Conservation (phyloP, 2,888 invertebrate species). For the Ichneumoninae sp. region DNA sequence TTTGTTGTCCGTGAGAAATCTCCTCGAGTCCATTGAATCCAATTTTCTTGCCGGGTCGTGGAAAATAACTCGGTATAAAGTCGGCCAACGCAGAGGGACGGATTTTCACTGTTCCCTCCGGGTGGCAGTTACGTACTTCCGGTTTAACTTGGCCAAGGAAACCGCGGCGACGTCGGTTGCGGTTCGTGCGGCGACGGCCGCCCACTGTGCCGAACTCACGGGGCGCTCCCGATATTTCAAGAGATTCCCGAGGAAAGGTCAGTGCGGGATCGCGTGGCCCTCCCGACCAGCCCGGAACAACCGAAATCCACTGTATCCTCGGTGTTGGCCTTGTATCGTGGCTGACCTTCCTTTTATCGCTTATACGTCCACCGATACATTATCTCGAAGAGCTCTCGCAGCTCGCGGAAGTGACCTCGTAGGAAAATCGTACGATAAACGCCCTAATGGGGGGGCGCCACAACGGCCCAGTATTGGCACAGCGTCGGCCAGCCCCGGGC, state of each 20-base stretch:
- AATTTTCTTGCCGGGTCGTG: constrained; percentile 28
- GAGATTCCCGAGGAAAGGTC: constrained; percentile 56
- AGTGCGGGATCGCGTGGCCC: constrained; percentile 46
- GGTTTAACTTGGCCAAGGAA: constrained; percentile 65
- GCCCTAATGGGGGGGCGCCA: background rate
- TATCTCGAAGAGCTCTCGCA: background rate
- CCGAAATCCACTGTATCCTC: background rate
- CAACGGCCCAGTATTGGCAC: background rate
- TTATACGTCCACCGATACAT: background rate
- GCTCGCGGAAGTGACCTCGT: background rate
- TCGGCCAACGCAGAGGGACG: constrained; percentile 43
- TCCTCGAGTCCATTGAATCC: constrained; percentile 42
- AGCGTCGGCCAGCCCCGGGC: no score
- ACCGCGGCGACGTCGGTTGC: constrained; percentile 46
- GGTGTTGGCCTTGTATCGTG: constrained; percentile 38
- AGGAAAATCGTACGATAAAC: constrained; percentile 2
- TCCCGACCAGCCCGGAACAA: constrained; percentile 21
- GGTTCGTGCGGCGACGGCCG: constrained; percentile 56
- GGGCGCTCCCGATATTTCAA: constrained; percentile 30
- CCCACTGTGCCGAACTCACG: constrained; percentile 51
- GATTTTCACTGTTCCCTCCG: constrained; percentile 38
- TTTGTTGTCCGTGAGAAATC: background rate
- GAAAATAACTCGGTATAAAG: constrained; percentile 51
- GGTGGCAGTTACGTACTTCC: constrained; percentile 47
- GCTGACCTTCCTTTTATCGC: constrained; percentile 50